phyloP scores from a whole-genome alignment of 2,888 invertebrate species.

The Crocallis elinguaria region DNA sequence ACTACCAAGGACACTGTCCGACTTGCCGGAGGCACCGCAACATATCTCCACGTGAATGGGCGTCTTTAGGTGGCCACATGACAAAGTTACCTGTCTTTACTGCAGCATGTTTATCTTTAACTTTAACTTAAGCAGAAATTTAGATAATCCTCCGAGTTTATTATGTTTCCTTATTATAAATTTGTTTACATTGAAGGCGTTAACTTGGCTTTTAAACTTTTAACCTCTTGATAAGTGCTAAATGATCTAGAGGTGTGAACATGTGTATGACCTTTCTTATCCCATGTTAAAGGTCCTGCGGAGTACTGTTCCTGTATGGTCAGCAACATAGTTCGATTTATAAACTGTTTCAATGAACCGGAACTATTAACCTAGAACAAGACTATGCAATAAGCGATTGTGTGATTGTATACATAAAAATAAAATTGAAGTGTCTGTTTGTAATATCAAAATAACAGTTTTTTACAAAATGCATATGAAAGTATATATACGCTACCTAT shows the following conservation, averaged over 20 bases:
- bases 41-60: conserved; percentile 13
- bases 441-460: no score
- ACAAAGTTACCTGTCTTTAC: conserved; percentile 1
- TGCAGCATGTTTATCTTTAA: neutral
- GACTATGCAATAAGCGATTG: conserved; percentile 2
- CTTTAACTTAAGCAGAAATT: conserved; percentile 12
- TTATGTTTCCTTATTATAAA: conserved; percentile 25
- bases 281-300: conserved; percentile 26
- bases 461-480: no score
- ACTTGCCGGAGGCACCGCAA: neutral
- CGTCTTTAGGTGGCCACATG: neutral
- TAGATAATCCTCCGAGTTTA: neutral
- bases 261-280: conserved; percentile 32
- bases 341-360: conserved; percentile 3
- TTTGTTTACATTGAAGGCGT: conserved; percentile 26
- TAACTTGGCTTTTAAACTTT: conserved; percentile 30
- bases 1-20: neutral
- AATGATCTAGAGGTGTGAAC: conserved; percentile 31
- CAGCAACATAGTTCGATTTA: conserved; percentile 11
- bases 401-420: no score
- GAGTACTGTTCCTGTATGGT: conserved; percentile 19
- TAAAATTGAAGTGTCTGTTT: no score
- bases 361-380: neutral
- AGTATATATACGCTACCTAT: no score
- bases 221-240: conserved; percentile 31